Evolutionary conservation across 2,797 vertebrate species (phyloP).

Genomic region (Rhynchonycteris naso): DNA sequence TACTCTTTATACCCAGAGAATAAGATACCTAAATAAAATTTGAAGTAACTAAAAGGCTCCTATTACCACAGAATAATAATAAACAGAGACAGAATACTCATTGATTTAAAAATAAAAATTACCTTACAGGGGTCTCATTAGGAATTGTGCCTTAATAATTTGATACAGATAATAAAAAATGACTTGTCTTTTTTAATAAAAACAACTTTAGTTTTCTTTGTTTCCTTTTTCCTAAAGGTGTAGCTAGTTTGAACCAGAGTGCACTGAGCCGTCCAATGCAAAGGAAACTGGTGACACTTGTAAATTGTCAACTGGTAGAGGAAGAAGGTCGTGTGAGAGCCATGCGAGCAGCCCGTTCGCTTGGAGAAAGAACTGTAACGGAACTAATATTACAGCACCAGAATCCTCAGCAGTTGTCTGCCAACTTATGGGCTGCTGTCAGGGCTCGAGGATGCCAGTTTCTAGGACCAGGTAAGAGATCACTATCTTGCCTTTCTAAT

Average conservation of each 20-base stretch:
- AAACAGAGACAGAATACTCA: background rate
- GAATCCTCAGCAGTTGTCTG: constrained; percentile 97
- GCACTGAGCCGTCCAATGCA: constrained; percentile 98
- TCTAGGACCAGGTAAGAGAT: constrained; percentile 92
- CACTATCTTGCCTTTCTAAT: background rate
- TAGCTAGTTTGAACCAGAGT: constrained; percentile 92
- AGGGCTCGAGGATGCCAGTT: constrained; percentile 97
- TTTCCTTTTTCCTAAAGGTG: constrained; percentile 85
- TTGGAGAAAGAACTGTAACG: constrained; percentile 95
- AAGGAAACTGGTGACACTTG: constrained; percentile 96
- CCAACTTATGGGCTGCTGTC: constrained; percentile 97
- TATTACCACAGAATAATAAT: constrained; percentile 5
- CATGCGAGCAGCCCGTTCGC: constrained; percentile 93
- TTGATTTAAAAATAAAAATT: constrained; percentile 32
- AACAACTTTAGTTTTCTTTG: constrained; percentile 32
- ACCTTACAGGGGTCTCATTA: background rate
- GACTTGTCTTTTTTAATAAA: constrained; percentile 31
- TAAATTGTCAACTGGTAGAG: constrained; percentile 97
- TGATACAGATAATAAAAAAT: constrained; percentile 54
- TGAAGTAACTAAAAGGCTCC: constrained; percentile 10
- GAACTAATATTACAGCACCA: constrained; percentile 97
- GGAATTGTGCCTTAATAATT: constrained; percentile 45
- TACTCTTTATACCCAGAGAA: background rate
- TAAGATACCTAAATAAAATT: constrained; percentile 37
- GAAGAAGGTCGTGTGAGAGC: constrained; percentile 95